These are phyloP conservation scores for Drosophila kepulauana DNA, from an alignment of 1,140 invertebrate genomes.

Conservation along the genomic window DNA sequence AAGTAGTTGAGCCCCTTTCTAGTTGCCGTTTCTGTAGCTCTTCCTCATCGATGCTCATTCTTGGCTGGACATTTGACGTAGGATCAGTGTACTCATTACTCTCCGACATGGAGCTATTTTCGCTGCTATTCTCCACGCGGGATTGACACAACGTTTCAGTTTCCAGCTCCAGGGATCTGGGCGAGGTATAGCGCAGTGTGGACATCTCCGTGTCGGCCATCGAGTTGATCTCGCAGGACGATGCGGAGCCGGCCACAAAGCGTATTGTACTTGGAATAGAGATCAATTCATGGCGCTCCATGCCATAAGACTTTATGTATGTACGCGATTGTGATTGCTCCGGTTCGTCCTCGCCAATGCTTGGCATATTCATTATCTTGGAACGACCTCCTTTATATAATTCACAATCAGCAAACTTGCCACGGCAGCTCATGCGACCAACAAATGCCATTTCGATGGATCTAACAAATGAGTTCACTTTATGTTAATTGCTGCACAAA, in stretches of 20 bases:
- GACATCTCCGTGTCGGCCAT: conserved; percentile 64
- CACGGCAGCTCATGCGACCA: conserved; percentile 48
- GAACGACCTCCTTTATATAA: conserved; percentile 10
- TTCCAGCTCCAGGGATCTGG: conserved; percentile 36
- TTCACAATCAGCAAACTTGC: conserved; percentile 43
- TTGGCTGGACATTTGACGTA: neutral
- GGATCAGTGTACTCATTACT: neutral
- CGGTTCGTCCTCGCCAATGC: neutral
- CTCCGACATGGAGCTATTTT: conserved; percentile 8
- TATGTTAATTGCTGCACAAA: neutral
- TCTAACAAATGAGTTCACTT: neutral
- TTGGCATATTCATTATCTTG: conserved; percentile 2
- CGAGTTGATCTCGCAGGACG: conserved; percentile 53
- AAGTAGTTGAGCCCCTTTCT: conserved; percentile 60
- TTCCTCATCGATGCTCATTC: neutral
- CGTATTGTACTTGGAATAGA: conserved; percentile 47
- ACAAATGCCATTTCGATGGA: conserved; percentile 57
- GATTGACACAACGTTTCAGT: conserved; percentile 41
- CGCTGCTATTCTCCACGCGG: neutral
- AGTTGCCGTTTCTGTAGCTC: neutral
- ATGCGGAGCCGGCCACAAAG: conserved; percentile 60
- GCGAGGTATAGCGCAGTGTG: conserved; percentile 52
- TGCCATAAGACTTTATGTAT: conserved; percentile 53
- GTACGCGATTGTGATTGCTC: conserved; percentile 36
- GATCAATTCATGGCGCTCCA: neutral